Percentiles rank a stretch among this genome's conserved stretches.
phyloP scores from a whole-genome alignment of 92 coral and sea anemone species.

The Parazoanthus atlanticus region DNA sequence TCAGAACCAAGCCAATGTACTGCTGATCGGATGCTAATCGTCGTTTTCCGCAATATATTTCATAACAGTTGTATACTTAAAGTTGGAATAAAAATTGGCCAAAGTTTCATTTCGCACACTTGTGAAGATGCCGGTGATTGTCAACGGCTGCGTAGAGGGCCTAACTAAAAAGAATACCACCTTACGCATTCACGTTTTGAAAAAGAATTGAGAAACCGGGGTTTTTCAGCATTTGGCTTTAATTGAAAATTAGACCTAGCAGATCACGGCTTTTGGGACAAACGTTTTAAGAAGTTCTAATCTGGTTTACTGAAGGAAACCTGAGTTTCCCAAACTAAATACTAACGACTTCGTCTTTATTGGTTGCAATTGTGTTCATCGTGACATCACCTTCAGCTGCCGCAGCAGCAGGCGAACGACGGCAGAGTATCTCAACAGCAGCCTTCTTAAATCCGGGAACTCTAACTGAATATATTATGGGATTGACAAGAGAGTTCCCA shows the following conservation, averaged over 20 bases:
- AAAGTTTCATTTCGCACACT: too few relatives aligned
- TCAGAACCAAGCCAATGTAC: too few relatives aligned
- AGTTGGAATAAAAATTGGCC: too few relatives aligned
- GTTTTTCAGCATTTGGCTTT: not conserved
- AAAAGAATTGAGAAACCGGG: too few relatives aligned
- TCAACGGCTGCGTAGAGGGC: too few relatives aligned
- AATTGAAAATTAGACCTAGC: not conserved
- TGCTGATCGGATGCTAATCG: too few relatives aligned
- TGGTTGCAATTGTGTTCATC: not conserved
- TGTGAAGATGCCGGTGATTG: too few relatives aligned
- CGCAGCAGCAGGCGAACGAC: not conserved
- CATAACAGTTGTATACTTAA: too few relatives aligned
- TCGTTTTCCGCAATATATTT: too few relatives aligned
- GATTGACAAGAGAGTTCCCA: conserved; percentile 76
- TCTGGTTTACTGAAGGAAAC: not conserved
- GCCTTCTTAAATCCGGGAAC: conserved; percentile 60
- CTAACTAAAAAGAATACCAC: too few relatives aligned
- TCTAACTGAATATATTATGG: conserved; percentile 73
- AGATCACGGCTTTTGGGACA: not conserved
- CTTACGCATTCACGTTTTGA: too few relatives aligned
- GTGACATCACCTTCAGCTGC: not conserved
- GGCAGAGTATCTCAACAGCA: not conserved
- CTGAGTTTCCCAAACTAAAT: not conserved
- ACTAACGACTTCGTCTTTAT: not conserved
- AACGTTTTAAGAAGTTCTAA: too few relatives aligned